Base-by-base conservation (phyloP, 2,888 invertebrate species). In the Drosophila maculinotata region DNA sequence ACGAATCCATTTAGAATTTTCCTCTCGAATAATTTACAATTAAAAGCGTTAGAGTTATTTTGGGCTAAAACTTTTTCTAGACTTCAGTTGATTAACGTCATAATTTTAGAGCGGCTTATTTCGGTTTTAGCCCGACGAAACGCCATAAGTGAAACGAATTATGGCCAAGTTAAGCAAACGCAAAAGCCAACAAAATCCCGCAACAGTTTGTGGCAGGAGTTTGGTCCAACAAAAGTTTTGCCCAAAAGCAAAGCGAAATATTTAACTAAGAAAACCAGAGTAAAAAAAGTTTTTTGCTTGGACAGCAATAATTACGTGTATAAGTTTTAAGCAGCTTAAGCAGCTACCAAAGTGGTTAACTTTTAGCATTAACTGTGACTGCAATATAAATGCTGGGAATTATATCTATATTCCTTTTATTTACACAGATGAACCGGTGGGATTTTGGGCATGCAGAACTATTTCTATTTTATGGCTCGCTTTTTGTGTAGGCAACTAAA, bases 81-180 rank as follows among this genome's bases (percentile, higher is more conserved):
- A 47, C 36, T 64, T 54, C 52, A 56, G 76, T 86, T 60, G 58
- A 66, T 69, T 62, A 67, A 45, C 49, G 38, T 69, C 67, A 30
- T 67, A 65, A 67, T 72, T 59, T 66, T 44, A 42, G 54, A 69
- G 69, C 60, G 67, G 79, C 80, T 83, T 80, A 81, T 28, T 42
- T 56, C 9, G 30, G 33, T 9, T 35, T 12, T 8, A n/a, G 17
- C 39, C 10, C 15, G 35, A 31, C 36, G 58, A 57, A 63, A 76
- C 68, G 41, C 20, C 39, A 45, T 31, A 62, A 76, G 56, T 58
- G 59, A 59, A 60, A 47, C 38, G 14, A 52, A 78, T 49, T 70
- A 48, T 33, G 30, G 30, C 5, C 33, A 56, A 67, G 57, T 57
- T 69, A 48, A 44, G n/a, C n/a, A n/a, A n/a, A n/a, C n/a, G 30